Evolutionary conservation across 2,888 invertebrate species (phyloP), one percentile per base, ranked within the genome.

Genomic region (Mayetiola destructor): DNA sequence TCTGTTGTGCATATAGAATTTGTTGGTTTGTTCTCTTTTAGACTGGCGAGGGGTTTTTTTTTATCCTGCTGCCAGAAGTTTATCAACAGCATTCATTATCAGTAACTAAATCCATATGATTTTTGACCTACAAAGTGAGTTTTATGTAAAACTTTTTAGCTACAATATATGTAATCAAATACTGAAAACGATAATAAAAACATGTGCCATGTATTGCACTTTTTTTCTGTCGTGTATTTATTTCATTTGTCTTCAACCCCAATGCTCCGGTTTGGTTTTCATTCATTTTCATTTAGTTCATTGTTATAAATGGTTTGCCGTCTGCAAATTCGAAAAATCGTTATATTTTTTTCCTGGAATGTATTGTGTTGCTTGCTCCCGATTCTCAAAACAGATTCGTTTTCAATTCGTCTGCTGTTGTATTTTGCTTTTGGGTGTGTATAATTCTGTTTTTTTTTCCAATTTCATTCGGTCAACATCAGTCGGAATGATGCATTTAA

Each of bases 81-180:
- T n/a, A n/a, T n/a, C n/a, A n/a, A n/a, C n/a, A n/a, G 48, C 27
- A 48, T 48, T 48, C 48, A 48, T 48, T 48, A 48, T 48, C 48
- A 48, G 48, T 48, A 48, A 48, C 23, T 48, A 48, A 48, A 48
- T 48, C 48, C 48, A 48, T 48, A 48, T 48, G 48, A 48, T 48
- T 48, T 48, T 48, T 48, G 48, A 48, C 48, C 48, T 48, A 48
- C 48, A 48, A 48, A n/a, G n/a, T 48, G 23, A 48, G 27, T 23
- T 23, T 27, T 48, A 48, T 48, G 48, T 48, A 27, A 16, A 48
- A 23, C 8, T 27, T 40, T 48, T 23, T 48, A 27, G 23, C 23
- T 48, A 48, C 27, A 42, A 14, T 21, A n/a, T n/a, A n/a, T n/a
- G n/a, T n/a, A n/a, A n/a, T n/a, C n/a, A n/a, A n/a, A n/a, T n/a